Percentiles rank a stretch among this genome's conserved stretches.
Conservation (phyloP, 1,140 invertebrate species). For the Teleopsis dalmanni region DNA sequence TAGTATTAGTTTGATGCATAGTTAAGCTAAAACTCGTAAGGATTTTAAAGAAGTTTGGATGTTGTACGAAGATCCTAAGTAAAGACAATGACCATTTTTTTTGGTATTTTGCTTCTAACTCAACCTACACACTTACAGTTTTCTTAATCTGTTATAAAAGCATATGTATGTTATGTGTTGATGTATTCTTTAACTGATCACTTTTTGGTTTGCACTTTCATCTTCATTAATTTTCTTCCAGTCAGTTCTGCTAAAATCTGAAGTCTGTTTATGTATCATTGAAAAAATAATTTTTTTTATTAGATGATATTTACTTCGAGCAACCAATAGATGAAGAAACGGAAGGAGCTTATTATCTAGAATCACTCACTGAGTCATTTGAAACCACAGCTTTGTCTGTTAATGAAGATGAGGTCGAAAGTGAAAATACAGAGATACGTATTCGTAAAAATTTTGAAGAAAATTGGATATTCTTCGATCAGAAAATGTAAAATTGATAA, state of each 20-base stretch:
- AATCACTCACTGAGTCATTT: background rate
- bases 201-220: background rate
- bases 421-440: background rate
- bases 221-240: background rate
- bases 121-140: too few species aligned
- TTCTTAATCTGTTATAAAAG: too few species aligned
- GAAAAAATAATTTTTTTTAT: background rate
- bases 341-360: too few species aligned
- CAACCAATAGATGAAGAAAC: too few species aligned
- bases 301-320: background rate
- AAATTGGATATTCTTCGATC: constrained; percentile 13
- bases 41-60: constrained; percentile 7
- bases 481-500: background rate
- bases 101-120: too few species aligned
- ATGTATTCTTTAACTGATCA: too few species aligned
- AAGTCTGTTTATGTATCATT: background rate
- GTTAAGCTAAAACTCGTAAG: background rate
- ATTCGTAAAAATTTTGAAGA: constrained; percentile 14
- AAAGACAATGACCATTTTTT: too few species aligned
- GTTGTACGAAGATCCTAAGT: background rate
- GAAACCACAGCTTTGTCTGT: background rate
- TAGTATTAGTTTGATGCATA: background rate
- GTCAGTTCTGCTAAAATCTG: background rate
- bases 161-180: too few species aligned
- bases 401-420: background rate